Evolutionary conservation across 1,140 invertebrate species (phyloP).

Genomic region (Penaeus chinensis): DNA sequence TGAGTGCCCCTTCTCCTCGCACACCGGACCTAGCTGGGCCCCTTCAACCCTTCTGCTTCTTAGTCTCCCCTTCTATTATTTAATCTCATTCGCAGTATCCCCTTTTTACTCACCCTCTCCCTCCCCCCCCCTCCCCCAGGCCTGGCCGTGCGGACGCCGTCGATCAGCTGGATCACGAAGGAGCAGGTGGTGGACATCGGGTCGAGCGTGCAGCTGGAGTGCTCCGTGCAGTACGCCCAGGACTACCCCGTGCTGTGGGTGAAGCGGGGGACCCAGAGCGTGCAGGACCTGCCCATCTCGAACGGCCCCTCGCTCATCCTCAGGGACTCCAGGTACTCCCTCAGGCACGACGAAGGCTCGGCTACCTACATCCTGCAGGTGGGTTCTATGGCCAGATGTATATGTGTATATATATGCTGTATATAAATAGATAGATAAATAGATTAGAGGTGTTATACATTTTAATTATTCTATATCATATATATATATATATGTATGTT

Average conservation of each 20-base stretch:
- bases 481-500: too few species aligned
- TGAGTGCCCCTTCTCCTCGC: too few species aligned
- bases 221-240: constrained; percentile 88
- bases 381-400: constrained; percentile 45
- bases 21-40: too few species aligned
- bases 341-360: constrained; percentile 82
- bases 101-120: background rate
- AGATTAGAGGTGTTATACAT: too few species aligned
- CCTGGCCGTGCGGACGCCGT: constrained; percentile 81
- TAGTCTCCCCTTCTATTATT: background rate
- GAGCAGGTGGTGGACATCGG: constrained; percentile 93
- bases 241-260: constrained; percentile 70
- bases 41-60: background rate
- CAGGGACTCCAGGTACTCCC: constrained; percentile 85
- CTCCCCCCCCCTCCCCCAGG: constrained; percentile 68
- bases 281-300: constrained; percentile 77
- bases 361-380: constrained; percentile 85
- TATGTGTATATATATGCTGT: too few species aligned
- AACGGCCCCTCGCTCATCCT: constrained; percentile 84
- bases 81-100: background rate
- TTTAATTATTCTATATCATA: too few species aligned
- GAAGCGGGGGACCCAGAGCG: constrained; percentile 50
- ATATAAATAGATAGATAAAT: too few species aligned
- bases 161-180: constrained; percentile 90
- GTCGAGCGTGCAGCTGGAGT: constrained; percentile 85